Conservation (phyloP, 2,888 invertebrate genomes). For the Pyrrhosoma nymphula region DNA sequence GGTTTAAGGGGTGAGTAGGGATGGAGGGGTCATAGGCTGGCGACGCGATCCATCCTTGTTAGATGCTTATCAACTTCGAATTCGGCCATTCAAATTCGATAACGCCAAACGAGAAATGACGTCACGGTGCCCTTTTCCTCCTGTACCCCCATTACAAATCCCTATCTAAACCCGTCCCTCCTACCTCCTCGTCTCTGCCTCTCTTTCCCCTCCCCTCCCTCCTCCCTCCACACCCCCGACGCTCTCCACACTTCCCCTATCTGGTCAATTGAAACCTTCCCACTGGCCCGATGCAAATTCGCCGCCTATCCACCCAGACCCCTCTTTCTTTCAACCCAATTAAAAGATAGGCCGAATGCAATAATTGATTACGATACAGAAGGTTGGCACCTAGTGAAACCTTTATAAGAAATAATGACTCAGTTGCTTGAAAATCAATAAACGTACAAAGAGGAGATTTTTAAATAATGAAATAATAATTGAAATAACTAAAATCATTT, state of each 20-base stretch:
- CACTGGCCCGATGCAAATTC: neutral
- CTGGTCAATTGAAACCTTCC: neutral
- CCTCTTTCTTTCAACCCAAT: neutral
- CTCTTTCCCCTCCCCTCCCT: neutral
- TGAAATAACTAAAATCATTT: too few species aligned
- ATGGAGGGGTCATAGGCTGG: neutral
- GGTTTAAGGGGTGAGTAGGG: neutral
- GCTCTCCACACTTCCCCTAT: neutral
- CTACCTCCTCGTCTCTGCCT: too few species aligned
- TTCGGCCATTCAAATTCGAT: conserved; percentile 50
- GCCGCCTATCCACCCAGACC: neutral
- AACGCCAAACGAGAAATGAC: conserved; percentile 46
- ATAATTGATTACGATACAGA: neutral
- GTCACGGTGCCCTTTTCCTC: conserved; percentile 10
- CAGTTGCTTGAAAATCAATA: too few species aligned
- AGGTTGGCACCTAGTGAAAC: too few species aligned
- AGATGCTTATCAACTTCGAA: conserved; percentile 50
- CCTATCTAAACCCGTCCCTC: neutral
- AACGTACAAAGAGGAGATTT: too few species aligned
- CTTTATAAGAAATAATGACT: too few species aligned
- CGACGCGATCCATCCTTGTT: conserved; percentile 44
- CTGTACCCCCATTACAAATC: neutral
- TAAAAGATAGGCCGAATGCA: neutral
- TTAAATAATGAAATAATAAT: too few species aligned
- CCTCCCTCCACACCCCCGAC: neutral